Evolutionary conservation across 2,113 vertebrate genomes (phyloP).

Genomic region (Panurus biarmicus): DNA sequence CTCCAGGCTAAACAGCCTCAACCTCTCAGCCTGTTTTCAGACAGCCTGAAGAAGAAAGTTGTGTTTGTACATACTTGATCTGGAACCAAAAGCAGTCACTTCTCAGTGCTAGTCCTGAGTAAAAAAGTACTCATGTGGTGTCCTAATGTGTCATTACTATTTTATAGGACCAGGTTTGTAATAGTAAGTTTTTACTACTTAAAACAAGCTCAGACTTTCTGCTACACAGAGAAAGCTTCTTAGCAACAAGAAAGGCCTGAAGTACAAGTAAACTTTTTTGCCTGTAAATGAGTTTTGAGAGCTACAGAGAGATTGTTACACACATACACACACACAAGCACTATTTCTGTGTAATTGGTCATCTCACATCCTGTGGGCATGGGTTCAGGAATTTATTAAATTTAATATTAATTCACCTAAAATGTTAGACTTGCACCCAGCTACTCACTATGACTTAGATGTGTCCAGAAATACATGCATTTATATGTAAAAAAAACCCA

Average conservation of each 20-base stretch:
- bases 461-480: not conserved
- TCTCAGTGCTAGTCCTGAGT: not conserved
- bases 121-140: not conserved
- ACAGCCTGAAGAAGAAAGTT: not conserved
- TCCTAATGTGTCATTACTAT: not conserved
- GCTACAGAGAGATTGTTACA: not conserved
- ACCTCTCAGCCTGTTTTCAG: not conserved
- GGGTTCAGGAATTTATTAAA: not conserved
- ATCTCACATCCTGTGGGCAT: not conserved
- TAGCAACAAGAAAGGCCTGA: not conserved
- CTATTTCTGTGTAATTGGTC: not conserved
- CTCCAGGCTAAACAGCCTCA: not conserved
- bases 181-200: not conserved
- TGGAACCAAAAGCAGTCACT: not conserved
- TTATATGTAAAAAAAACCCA: not conserved
- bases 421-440: not conserved
- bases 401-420: not conserved
- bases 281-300: not conserved
- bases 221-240: not conserved
- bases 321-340: not conserved
- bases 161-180: not conserved
- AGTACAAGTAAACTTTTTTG: not conserved
- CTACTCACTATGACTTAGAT: not conserved
- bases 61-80: not conserved
- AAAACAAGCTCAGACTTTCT: not conserved